A percentile compares a stretch with the other conserved stretches of the same genome.
Conservation (phyloP, 2,113 vertebrate species). For the Acrocephalus arundinaceus region DNA sequence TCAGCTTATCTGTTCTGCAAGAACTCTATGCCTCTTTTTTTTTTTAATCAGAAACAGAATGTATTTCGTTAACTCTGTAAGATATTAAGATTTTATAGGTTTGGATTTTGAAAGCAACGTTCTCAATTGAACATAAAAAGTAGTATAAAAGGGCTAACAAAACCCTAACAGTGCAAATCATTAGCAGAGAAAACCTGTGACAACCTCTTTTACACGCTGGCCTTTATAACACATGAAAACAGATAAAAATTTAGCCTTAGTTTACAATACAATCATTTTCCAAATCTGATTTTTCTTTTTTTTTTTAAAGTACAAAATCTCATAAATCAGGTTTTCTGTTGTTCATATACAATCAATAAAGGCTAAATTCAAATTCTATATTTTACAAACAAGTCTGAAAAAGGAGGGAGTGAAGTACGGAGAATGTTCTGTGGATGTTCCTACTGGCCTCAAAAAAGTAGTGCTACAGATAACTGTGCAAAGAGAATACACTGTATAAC, state of each 20-base stretch:
- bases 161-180: slow-evolving; percentile 89
- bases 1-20: slow-evolving; percentile 72
- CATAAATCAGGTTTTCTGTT: slow-evolving; percentile 94
- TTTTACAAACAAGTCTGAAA: slow-evolving; percentile 94
- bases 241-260: slow-evolving; percentile 93
- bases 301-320: slow-evolving; percentile 90
- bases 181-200: slow-evolving; percentile 88
- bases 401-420: slow-evolving; percentile 84
- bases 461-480: slow-evolving; percentile 90
- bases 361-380: slow-evolving; percentile 92
- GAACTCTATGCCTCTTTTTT: slow-evolving; percentile 44
- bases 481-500: slow-evolving; percentile 77
- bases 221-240: slow-evolving; percentile 84
- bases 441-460: slow-evolving; percentile 90
- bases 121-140: slow-evolving; percentile 80
- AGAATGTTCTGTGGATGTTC: slow-evolving; percentile 84
- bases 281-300: slow-evolving; percentile 86
- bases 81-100: slow-evolving; percentile 61
- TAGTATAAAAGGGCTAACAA: slow-evolving; percentile 82
- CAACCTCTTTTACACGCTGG: slow-evolving; percentile 93
- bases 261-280: slow-evolving; percentile 98
- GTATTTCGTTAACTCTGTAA: slow-evolving; percentile 49
- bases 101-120: slow-evolving; percentile 79
- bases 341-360: slow-evolving; percentile 98
- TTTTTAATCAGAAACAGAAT: slow-evolving; percentile 45